Base-by-base conservation (phyloP, 1,140 invertebrate genomes). In the Eriosoma lanigerum region DNA sequence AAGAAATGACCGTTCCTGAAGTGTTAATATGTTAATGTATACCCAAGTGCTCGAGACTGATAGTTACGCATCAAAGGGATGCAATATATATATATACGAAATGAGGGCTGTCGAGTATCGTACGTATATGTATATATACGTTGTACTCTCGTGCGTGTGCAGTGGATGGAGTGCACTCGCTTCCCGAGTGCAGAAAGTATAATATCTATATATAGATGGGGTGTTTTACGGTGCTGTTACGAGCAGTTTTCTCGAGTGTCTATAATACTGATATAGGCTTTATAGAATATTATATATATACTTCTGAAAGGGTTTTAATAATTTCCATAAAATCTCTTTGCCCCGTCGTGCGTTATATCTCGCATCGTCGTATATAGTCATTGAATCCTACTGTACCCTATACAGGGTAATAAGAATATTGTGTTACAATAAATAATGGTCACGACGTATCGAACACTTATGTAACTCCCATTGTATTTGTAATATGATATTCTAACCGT, bases 251-350 rank as follows among this genome's bases (percentile, higher is more conserved):
- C 54, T 62, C 38, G 38, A 78, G 73, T 76, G n/a, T 21, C 24
- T 54, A 38, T 38, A 38, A 4, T 38, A 38, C 8, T 38, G 32
- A 38, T 38, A 38, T 38, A 38, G 32, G 8, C 3, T 3, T 38
- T 38, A 38, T 38, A 38, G 8, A 4, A 38, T 38, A 38, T 38
- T 38, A 38, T 38, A n/a, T 56, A 24, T 46, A 32, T 70, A 50
- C 46, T 50, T 50, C 54, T 48, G 62, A 75, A 78, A 58, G 75
- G 56, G 56, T 60, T 78, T 76, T 78, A 56, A 60, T 64, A 58
- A 64, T 76, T 76, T 81, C 66, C 66, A 26, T 38, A 21, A 21
- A 52, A 29, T 81, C 62, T 19, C 58, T 81, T 68, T 72, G 24
- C 66, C 24, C 19, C 73, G 21, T 6, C 21, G 21, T 38, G 13